Conservation (phyloP, 2,113 vertebrate species). For the Megaleporinus macrocephalus region DNA sequence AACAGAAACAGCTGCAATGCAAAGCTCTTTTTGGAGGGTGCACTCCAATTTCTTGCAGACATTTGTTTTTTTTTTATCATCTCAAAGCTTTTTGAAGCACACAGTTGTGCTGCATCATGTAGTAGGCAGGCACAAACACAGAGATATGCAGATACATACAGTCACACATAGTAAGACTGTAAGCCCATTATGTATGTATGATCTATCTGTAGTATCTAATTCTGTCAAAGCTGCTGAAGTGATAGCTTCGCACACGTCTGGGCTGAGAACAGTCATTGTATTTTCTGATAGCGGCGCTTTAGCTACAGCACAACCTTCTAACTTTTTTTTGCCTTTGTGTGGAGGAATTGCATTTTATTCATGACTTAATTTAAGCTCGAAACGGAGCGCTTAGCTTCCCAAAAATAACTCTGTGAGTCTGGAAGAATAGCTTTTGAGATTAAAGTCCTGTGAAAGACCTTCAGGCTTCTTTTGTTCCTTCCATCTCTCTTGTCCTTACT, state of each 20-base stretch:
- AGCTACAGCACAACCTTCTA: conserved; percentile 52
- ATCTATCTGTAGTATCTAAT: conserved; percentile 28
- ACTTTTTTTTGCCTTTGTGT: conserved; percentile 55
- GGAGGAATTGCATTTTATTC: conserved; percentile 61
- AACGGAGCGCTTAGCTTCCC: conserved; percentile 63
- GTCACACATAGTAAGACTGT: no score
- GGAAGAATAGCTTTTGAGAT: conserved; percentile 9
- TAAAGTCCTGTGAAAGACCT: conserved; percentile 4
- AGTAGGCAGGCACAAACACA: not conserved
- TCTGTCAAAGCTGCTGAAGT: conserved; percentile 49
- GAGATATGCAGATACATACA: conserved; percentile 1
- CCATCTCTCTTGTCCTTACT: not conserved
- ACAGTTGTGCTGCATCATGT: not conserved
- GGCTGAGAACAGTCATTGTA: not conserved
- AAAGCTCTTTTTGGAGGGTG: conserved; percentile 26
- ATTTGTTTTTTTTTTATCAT: conserved; percentile 30
- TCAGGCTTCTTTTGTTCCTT: conserved; percentile 21
- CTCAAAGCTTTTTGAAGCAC: not conserved
- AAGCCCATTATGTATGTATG: conserved; percentile 31
- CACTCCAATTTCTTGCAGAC: not conserved
- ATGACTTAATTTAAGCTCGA: conserved; percentile 47
- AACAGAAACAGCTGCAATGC: conserved; percentile 13
- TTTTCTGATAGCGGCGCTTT: not conserved
- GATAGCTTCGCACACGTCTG: conserved; percentile 7
- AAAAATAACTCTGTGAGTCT: conserved; percentile 63